These are phyloP conservation scores for Myopa tessellatipennis DNA, from an alignment of 2,888 invertebrate genomes.

Conservation along the genomic window DNA sequence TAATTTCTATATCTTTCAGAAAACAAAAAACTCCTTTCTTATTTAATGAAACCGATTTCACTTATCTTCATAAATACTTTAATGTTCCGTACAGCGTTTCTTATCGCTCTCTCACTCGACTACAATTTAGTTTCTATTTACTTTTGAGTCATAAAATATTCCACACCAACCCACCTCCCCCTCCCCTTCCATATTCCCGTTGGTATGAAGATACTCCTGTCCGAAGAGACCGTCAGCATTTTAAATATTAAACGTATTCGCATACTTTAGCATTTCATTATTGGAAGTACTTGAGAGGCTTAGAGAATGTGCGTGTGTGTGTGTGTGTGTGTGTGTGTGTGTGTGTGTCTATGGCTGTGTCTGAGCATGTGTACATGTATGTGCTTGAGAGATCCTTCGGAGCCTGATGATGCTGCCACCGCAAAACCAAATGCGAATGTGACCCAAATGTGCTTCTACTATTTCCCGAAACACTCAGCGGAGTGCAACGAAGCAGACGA, in stretches of 20 bases:
- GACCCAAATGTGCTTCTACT: neutral
- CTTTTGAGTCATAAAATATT: neutral
- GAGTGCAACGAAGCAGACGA: neutral
- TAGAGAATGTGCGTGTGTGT: too few species aligned
- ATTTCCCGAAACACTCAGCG: neutral
- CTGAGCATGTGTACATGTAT: neutral
- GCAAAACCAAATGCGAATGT: slow-evolving; percentile 23
- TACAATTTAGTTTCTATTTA: neutral
- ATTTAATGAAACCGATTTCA: neutral
- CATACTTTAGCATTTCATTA: slow-evolving; percentile 19
- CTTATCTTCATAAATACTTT: neutral
- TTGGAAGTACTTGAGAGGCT: neutral
- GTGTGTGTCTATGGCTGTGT: neutral
- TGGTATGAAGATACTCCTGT: neutral
- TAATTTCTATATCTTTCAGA: too few species aligned
- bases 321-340: too few species aligned
- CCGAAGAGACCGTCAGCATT: neutral
- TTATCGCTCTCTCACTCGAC: too few species aligned
- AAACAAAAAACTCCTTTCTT: neutral
- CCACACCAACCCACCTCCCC: neutral
- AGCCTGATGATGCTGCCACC: neutral
- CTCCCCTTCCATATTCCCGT: neutral
- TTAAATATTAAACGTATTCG: slow-evolving; percentile 19
- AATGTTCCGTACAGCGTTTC: neutral
- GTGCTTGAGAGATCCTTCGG: neutral